These are phyloP conservation scores for Naso thynnoides DNA, from an alignment of 2,797 vertebrate genomes.

Conservation along the genomic window DNA sequence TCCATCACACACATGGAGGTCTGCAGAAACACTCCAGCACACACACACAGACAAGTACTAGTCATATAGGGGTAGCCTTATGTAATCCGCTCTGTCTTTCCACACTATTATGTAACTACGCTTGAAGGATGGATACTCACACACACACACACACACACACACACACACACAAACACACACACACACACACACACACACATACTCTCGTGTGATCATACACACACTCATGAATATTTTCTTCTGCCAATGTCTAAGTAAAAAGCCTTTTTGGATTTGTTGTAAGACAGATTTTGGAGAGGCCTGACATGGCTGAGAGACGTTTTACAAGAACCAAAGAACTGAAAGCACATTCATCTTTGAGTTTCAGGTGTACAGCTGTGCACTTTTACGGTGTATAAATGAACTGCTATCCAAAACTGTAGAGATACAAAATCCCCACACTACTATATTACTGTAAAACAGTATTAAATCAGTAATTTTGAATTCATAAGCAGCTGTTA, in stretches of 20 bases:
- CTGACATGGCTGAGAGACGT: no score
- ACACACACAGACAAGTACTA: slow-evolving; percentile 24
- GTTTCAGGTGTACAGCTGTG: no score
- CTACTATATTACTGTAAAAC: no score
- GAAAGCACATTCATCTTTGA: background rate
- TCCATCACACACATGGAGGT: slow-evolving; percentile 22
- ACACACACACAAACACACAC: slow-evolving; percentile 20
- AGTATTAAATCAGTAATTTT: no score
- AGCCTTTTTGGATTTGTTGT: slow-evolving; percentile 6
- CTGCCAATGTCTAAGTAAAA: background rate
- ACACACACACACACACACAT: slow-evolving; percentile 20
- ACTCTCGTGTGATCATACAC: slow-evolving; percentile 25
- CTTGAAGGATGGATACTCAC: slow-evolving; percentile 53
- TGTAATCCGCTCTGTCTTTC: slow-evolving; percentile 61
- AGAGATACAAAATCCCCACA: no score
- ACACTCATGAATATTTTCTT: slow-evolving; percentile 10
- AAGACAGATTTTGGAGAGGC: slow-evolving; percentile 6
- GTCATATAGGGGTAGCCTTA: slow-evolving; percentile 48
- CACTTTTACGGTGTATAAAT: no score
- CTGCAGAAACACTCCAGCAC: slow-evolving; percentile 16
- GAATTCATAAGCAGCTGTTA: no score
- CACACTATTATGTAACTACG: slow-evolving; percentile 60
- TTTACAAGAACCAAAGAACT: no score
- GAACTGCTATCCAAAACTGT: no score
- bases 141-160: slow-evolving; percentile 19